Conservation (phyloP, 2,888 invertebrate species). For the Diarsia brunnea region DNA sequence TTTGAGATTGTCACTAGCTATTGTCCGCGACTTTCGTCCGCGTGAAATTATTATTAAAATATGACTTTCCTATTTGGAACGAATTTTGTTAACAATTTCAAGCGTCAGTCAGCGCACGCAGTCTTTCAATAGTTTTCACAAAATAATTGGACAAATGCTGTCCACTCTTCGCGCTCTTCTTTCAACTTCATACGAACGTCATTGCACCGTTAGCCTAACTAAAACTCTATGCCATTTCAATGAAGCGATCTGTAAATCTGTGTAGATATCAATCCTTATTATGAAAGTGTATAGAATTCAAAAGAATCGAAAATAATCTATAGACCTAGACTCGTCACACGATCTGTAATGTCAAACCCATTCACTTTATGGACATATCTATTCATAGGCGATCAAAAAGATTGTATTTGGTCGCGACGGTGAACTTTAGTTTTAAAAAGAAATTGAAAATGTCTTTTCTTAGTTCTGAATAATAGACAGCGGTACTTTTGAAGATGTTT, state of each 20-base stretch:
- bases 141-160: no score
- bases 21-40: no score
- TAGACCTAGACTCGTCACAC: not conserved
- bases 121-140: no score
- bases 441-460: conserved; percentile 3
- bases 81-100: no score
- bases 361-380: not conserved
- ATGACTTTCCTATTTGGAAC: no score
- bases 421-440: not conserved
- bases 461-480: not conserved
- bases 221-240: not conserved
- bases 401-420: not conserved
- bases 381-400: not conserved
- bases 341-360: not conserved
- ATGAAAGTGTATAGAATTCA: not conserved
- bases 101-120: no score
- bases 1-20: no score
- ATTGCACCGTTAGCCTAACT: no score
- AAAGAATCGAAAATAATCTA: not conserved
- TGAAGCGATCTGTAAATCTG: not conserved
- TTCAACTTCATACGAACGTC: no score
- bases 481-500: not conserved
- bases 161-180: no score
- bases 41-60: no score
- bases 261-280: not conserved